phyloP scores from a whole-genome alignment of 2,113 vertebrate species.

The Cricetomys ansorgei region DNA sequence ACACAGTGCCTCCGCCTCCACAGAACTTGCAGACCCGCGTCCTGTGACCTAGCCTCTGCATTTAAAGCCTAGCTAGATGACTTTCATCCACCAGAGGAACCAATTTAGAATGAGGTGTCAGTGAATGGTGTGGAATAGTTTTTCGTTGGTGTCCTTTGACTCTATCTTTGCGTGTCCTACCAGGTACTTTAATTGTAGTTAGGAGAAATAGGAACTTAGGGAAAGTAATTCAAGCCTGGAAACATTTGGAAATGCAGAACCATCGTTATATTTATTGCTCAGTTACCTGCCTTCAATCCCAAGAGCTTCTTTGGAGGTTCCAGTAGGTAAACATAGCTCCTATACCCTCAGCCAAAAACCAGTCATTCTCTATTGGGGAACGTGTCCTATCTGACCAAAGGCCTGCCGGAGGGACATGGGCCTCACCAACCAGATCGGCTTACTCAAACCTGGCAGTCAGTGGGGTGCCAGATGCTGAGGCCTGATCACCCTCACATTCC shows the following conservation, averaged over 20 bases:
- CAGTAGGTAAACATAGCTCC: background rate
- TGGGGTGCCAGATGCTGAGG: background rate
- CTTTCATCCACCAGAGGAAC: background rate
- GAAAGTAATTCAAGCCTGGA: conserved; percentile 19
- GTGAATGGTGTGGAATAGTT: background rate
- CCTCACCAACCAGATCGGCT: background rate
- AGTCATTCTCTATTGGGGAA: background rate
- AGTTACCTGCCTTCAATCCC: background rate
- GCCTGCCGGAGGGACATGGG: background rate
- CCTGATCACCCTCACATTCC: no score
- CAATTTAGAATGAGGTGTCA: background rate
- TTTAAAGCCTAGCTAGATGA: background rate
- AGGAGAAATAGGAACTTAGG: background rate
- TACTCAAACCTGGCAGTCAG: background rate
- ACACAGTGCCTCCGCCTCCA: background rate
- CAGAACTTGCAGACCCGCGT: background rate
- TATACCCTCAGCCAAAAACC: background rate
- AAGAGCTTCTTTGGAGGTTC: background rate
- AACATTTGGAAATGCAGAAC: background rate
- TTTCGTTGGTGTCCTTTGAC: background rate
- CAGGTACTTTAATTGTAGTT: background rate
- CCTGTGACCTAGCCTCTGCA: background rate
- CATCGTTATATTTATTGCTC: background rate
- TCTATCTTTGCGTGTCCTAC: background rate
- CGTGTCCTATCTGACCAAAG: background rate